Evolutionary conservation across 2,888 invertebrate genomes (phyloP).

Genomic region (Cheilosia grossa): DNA sequence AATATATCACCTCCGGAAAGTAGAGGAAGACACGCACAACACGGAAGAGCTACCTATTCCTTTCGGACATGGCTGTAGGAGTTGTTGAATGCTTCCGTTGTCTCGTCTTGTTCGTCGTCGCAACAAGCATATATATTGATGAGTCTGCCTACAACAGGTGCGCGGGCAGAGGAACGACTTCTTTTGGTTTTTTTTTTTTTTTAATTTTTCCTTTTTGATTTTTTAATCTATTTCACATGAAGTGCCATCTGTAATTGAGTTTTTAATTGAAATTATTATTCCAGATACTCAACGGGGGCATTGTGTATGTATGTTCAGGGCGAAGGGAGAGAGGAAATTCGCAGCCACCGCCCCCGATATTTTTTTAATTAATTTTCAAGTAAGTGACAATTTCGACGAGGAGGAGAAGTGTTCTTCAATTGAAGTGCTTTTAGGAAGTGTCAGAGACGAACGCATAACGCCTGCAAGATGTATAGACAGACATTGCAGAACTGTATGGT

Average conservation of each 20-base stretch:
- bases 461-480: conserved; percentile 4
- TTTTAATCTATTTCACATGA: conserved; percentile 66
- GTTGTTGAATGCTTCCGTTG: conserved; percentile 16
- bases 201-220: background rate
- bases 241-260: conserved; percentile 77
- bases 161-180: background rate
- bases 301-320: background rate
- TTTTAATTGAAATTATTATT: conserved; percentile 78
- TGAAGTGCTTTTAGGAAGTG: conserved; percentile 52
- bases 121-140: conserved; percentile 52
- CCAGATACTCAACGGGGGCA: conserved; percentile 39
- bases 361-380: conserved; percentile 72
- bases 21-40: conserved; percentile 21
- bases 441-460: conserved; percentile 41
- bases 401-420: conserved; percentile 31
- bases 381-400: conserved; percentile 27
- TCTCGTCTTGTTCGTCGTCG: background rate
- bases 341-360: conserved; percentile 7
- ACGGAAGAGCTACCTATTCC: conserved; percentile 31
- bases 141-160: conserved; percentile 30
- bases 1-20: conserved; percentile 53
- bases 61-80: conserved; percentile 16
- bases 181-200: background rate
- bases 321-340: conserved; percentile 9
- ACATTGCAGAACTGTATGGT: conserved; percentile 7